Evolutionary conservation across 2,888 invertebrate genomes (phyloP).

Genomic region (Automeris io): DNA sequence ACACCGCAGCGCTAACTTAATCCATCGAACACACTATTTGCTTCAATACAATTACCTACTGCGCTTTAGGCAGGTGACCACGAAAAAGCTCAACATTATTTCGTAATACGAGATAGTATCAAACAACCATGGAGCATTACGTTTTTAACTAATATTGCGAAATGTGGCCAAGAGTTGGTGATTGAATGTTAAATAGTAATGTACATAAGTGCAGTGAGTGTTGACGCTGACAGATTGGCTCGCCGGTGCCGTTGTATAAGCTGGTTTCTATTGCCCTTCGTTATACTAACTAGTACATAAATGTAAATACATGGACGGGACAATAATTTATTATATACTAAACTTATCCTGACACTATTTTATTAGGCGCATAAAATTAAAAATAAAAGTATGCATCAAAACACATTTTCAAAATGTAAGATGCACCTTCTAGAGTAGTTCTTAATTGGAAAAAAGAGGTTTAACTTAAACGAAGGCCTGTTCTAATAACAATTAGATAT

Average conservation of each 20-base stretch:
- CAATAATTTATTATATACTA: no score
- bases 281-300: background rate
- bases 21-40: background rate
- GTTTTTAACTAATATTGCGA: constrained; percentile 34
- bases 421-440: no score
- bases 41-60: background rate
- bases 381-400: no score
- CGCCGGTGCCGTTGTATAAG: constrained; percentile 4
- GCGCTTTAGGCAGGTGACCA: background rate
- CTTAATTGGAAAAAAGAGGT: no score
- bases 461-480: no score
- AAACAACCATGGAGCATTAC: constrained; percentile 22
- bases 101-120: constrained; percentile 19
- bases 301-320: no score
- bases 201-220: constrained; percentile 18
- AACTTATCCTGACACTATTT: no score
- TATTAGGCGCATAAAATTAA: no score
- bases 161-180: constrained; percentile 27
- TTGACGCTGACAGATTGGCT: constrained; percentile 17
- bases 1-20: background rate
- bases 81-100: constrained; percentile 18
- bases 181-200: constrained; percentile 28
- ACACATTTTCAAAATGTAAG: no score
- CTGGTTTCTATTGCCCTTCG: background rate
- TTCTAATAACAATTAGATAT: no score